phyloP scores from a whole-genome alignment of 1,140 invertebrate species.

The Laupala kohalensis region DNA sequence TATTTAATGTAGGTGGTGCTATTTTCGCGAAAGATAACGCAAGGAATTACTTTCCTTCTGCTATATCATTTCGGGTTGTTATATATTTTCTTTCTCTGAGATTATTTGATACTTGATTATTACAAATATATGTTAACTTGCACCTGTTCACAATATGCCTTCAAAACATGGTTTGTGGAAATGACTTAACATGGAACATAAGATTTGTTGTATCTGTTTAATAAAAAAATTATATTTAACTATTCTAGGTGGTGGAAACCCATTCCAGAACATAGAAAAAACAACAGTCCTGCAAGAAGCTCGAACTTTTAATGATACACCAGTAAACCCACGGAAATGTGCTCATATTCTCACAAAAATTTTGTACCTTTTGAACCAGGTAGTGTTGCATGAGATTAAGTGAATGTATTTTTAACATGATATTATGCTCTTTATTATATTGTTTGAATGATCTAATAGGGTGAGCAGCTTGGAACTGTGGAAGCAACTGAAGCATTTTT shows the following conservation, averaged over 20 bases:
- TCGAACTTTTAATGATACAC: constrained; percentile 92
- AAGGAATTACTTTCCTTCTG: too few relatives aligned
- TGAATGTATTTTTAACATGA: not conserved
- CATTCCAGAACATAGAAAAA: constrained; percentile 88
- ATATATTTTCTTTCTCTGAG: not conserved
- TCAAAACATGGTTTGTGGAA: not conserved
- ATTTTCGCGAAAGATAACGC: too few relatives aligned
- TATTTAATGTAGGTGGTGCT: too few relatives aligned
- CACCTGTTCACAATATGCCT: too few relatives aligned
- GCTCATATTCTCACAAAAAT: constrained; percentile 92
- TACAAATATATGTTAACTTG: not conserved
- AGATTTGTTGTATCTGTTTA: not conserved
- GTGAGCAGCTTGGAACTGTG: constrained; percentile 76
- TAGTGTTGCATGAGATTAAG: constrained; percentile 16
- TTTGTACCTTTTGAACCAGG: constrained; percentile 85
- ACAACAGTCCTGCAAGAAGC: constrained; percentile 94
- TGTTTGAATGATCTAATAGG: constrained; percentile 31
- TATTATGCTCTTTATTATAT: not conserved
- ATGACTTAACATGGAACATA: not conserved
- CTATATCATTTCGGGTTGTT: too few relatives aligned
- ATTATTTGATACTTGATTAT: not conserved
- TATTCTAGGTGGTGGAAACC: constrained; percentile 56
- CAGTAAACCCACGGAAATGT: constrained; percentile 94
- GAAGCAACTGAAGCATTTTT: constrained; percentile 99
- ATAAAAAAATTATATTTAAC: not conserved